Evolutionary conservation across 2,797 vertebrate genomes (phyloP), one percentile per base, ranked within the genome.

Genomic region (Notolabrus celidotus): DNA sequence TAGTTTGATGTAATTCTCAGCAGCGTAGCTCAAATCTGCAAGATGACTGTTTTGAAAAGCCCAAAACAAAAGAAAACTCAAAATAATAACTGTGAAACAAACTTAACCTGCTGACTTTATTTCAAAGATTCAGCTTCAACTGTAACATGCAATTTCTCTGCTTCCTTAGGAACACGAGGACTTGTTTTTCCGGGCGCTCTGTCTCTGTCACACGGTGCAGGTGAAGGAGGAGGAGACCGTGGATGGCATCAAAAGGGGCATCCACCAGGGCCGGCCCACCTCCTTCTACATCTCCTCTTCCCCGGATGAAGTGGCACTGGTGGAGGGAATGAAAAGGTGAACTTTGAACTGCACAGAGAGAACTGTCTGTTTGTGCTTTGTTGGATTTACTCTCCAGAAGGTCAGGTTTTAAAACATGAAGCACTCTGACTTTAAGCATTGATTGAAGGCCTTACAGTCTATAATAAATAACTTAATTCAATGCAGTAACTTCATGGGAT

Each of bases 251-350:
- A 96, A 96, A 87, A 95, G 94, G 77, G 95, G 94, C 67, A 91
- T 93, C 14, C 96, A 94, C 16, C 94, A 95, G 69, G 95, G 94
- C 62, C 94, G 87, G 68, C 88, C 93, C 81, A 94, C 97, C 67
- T 96, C 97, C 39, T 95, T 96, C 52, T 99, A 99, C 89, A 99
- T 99, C 72, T 99, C 97, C 0, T 98, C 97, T 25, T 99, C 98
- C 0, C 98, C 97, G 0, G 98, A 99, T 49, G 98, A 99, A 89
- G 96, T 99, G 64, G 97, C 98, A 0, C 92, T 99, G 79, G 97
- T 99, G 20, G 97, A 99, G 82, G 98, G 98, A 54, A 94, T 99
- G 93, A 97, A 99, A 84, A 96, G 96, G 98, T 97, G 60, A 19
- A 68, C 20, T 20, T n/a, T n/a, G 34, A 57, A 34, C 33, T 33